Evolutionary conservation across 1,140 invertebrate species (phyloP).

Genomic region (Lineus longissimus): DNA sequence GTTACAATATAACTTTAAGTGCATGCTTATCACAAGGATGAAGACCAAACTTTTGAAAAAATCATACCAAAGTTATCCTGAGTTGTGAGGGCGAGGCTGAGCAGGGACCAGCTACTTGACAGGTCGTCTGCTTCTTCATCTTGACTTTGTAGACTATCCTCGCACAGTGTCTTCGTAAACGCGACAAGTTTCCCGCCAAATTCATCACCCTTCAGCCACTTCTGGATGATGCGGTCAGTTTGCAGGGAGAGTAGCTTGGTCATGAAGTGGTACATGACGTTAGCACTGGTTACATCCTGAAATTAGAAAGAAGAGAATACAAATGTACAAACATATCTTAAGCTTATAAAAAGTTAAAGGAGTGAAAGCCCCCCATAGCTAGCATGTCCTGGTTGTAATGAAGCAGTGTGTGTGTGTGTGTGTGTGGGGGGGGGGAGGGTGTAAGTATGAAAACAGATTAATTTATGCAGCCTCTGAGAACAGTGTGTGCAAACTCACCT

Average conservation of each 20-base stretch:
- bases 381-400: too few species aligned
- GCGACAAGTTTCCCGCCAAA: conserved; percentile 27
- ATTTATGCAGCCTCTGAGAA: too few species aligned
- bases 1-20: too few species aligned
- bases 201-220: conserved; percentile 28
- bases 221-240: conserved; percentile 13
- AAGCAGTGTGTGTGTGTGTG: too few species aligned
- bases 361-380: too few species aligned
- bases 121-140: background rate
- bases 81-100: background rate
- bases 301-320: background rate
- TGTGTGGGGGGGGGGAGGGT: too few species aligned
- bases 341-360: too few species aligned
- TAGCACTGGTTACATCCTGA: conserved; percentile 22
- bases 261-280: conserved; percentile 23
- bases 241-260: conserved; percentile 22
- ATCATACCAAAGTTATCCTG: background rate
- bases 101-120: background rate
- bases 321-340: too few species aligned
- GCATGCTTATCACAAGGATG: too few species aligned
- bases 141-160: conserved; percentile 13
- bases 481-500: too few species aligned
- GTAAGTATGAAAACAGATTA: too few species aligned
- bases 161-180: conserved; percentile 27
- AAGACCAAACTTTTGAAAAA: too few species aligned